phyloP scores from a whole-genome alignment of 2,113 vertebrate species.

The Sturnus vulgaris region DNA sequence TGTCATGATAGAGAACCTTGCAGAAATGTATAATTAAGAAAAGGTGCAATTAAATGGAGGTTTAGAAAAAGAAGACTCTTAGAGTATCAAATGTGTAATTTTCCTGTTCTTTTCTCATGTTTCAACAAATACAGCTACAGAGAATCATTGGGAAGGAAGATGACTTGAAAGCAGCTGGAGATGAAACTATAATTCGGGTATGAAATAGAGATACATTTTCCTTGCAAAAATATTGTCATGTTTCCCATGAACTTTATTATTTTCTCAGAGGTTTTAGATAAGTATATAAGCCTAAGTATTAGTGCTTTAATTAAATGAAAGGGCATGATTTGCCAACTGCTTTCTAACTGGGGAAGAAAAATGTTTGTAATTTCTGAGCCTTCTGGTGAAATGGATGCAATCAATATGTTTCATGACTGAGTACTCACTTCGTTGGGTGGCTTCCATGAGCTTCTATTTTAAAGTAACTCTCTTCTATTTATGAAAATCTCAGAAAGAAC shows the following conservation, averaged over 20 bases:
- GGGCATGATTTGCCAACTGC: not conserved
- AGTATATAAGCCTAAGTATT: not conserved
- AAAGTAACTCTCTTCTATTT: not conserved
- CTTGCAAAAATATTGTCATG: not conserved
- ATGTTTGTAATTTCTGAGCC: not conserved
- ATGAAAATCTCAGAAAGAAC: not conserved
- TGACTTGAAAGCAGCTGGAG: slow-evolving; percentile 53
- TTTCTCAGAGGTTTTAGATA: not conserved
- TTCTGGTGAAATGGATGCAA: not conserved
- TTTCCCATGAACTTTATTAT: not conserved
- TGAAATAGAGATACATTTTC: not conserved
- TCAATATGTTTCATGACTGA: not conserved
- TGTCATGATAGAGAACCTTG: not conserved
- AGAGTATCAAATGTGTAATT: not conserved
- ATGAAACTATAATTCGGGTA: slow-evolving; percentile 56
- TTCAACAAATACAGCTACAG: slow-evolving; percentile 80
- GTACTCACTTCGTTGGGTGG: not conserved
- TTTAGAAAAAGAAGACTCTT: not conserved
- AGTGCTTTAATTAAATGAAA: not conserved
- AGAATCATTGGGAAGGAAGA: slow-evolving; percentile 89
- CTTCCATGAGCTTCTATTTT: not conserved
- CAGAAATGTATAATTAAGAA: not conserved
- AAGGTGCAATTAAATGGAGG: not conserved
- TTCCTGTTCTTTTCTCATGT: slow-evolving; percentile 25
- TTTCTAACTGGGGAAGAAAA: not conserved